Conservation (phyloP, 2,113 vertebrate species). For the Synodontis membranacea region DNA sequence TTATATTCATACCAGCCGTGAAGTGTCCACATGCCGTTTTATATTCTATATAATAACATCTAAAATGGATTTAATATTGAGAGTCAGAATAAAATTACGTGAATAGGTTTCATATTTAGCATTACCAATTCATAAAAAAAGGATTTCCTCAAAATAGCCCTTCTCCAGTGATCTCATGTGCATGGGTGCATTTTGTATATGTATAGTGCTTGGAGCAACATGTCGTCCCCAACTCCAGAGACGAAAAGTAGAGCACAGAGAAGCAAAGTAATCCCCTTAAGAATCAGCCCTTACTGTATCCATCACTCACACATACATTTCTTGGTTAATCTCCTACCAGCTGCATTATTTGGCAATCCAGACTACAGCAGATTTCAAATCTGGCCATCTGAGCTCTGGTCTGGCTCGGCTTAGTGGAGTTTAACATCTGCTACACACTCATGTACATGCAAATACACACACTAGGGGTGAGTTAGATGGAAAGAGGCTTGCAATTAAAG, state of each 20-base stretch:
- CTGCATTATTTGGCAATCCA: slow-evolving; percentile 64
- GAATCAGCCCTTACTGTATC: slow-evolving; percentile 19
- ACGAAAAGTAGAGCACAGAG: slow-evolving; percentile 15
- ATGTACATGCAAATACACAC: background rate
- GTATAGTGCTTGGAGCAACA: slow-evolving; percentile 3
- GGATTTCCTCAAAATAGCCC: background rate
- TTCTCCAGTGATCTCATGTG: background rate
- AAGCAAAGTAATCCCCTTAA: slow-evolving; percentile 30
- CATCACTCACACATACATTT: slow-evolving; percentile 33
- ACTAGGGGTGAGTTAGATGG: background rate
- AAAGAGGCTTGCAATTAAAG: slow-evolving; percentile 7
- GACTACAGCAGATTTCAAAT: slow-evolving; percentile 39
- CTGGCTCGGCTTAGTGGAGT: slow-evolving; percentile 31
- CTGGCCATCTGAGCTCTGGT: slow-evolving; percentile 57
- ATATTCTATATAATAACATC: slow-evolving; percentile 17
- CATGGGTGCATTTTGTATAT: slow-evolving; percentile 1
- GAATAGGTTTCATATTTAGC: background rate
- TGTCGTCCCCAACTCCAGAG: slow-evolving; percentile 6
- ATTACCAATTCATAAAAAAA: background rate
- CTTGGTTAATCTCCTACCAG: slow-evolving; percentile 69
- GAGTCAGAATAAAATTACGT: background rate
- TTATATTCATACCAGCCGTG: background rate
- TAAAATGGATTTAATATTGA: background rate
- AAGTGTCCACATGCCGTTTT: slow-evolving; percentile 7
- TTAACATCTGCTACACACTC: slow-evolving; percentile 16